Evolutionary conservation across 2,888 invertebrate genomes (phyloP), one percentile per base, ranked within the genome.

Genomic region (Prosopocoilus inquinatus): DNA sequence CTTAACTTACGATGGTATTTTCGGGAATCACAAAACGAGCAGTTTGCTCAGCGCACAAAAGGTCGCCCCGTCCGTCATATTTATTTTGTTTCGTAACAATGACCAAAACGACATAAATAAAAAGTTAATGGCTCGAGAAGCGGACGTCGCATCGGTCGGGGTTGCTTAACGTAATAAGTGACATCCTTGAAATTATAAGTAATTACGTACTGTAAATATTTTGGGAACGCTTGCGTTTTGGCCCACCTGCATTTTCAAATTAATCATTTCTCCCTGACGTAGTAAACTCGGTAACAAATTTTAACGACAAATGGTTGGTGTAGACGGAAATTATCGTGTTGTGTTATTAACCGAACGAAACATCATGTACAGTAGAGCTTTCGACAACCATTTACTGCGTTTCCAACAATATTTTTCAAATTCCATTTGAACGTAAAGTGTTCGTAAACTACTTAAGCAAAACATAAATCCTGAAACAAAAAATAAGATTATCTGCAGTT

Each of bases 211-310:
- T 41, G 20, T 28, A 41, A 41, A 41, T 15, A 41, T 41, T 41
- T 50, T 50, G 50, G 33, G 32, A 50, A 13, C 35, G 33, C 33
- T 47, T 32, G 33, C 38, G 47, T 47, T 34, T 35, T 13, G 50
- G 38, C 12, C 49, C 45, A 45, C 34, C 51, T 51, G 45, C 51
- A 45, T 33, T 45, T 50, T 36, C 8, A 44, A 51, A 51, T 51
- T 45, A 51, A 51, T 51, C 51, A 51, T 38, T 32, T 51, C 43
- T 51, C 12, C 38, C 9, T 41, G 41, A 41, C 41, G 20, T 2
- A 20, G 20, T 28, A 41, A n/a, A 9, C 41, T 16, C 41, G n/a
- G 41, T 41, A 41, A 41, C 16, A 41, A 41, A 15, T 41, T 41
- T 41, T 41, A 41, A 41, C 12, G 12, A 16, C 15, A 41, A 41